Base-by-base conservation (phyloP, 1,140 invertebrate species). In the Orussus abietinus region DNA sequence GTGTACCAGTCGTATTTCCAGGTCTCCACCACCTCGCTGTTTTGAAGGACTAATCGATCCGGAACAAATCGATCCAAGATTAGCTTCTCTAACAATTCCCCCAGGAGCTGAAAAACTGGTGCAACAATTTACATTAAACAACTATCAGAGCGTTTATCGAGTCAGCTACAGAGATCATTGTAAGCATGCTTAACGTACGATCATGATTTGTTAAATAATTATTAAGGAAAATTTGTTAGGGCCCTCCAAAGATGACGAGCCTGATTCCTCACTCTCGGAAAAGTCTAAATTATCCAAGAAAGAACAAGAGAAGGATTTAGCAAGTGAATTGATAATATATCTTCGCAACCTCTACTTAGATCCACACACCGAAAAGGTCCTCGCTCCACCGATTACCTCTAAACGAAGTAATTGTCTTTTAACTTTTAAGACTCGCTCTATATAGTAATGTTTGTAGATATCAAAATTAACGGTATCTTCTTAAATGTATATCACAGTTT, bases 331-430 rank as follows among this genome's bases (percentile, higher is more conserved):
- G 31, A 12, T 57, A 10, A 32, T 19, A 4, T 54, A 63, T 32
- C 45, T 57, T 20, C 34, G 33, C 7, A 49, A 49, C n/a, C 43
- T 63, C 29, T 63, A 59, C 19, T 50, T 42, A 7, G 33, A 64
- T 46, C 50, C 54, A n/a, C 51, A 48, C 20, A 32, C 30, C 2
- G 51, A 56, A 40, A 57, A 53, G 46, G 21, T 51, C 25, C 45
- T 57, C 5, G 49, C 55, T 26, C 54, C 57, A 29, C 57, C 51
- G n/a, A n/a, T 29, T 7, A 59, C 60, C 13, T 26, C 49, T 5
- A 63, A 61, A 51, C 36, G 60, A 56, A 48, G 60, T 56, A 47
- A 13, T n/a, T n/a, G n/a, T n/a, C n/a, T n/a, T n/a, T n/a, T n/a
- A n/a, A n/a, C n/a, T n/a, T n/a, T n/a, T n/a, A n/a, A n/a, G n/a